Conservation (phyloP, 2,113 vertebrate species). For the Mixornis gularis region DNA sequence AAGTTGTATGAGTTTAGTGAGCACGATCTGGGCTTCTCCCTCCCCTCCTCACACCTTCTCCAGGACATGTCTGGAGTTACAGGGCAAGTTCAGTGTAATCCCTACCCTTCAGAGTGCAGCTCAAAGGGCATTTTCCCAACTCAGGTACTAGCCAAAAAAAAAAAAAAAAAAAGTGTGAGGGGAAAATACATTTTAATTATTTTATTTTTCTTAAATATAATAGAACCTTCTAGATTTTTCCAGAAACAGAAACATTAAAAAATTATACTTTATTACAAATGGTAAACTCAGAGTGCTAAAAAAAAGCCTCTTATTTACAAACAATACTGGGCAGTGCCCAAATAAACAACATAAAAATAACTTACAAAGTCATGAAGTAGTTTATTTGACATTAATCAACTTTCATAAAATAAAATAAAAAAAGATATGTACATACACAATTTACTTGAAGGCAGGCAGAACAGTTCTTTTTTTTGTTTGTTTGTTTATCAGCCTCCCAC, state of each 20-base stretch:
- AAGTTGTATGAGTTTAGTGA: not conserved
- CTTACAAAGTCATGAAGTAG: conserved; percentile 92
- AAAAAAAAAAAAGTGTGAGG: conserved; percentile 55
- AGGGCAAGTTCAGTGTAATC: not conserved
- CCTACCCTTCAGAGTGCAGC: not conserved
- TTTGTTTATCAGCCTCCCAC: conserved; percentile 69
- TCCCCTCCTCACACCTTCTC: not conserved
- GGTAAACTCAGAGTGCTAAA: conserved; percentile 95
- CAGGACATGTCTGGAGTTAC: not conserved
- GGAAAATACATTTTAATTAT: conserved; percentile 76
- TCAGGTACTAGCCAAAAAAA: not conserved
- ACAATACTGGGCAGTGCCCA: conserved; percentile 94
- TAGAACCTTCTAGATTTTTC: conserved; percentile 85
- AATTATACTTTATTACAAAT: conserved; percentile 97
- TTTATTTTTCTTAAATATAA: conserved; percentile 94
- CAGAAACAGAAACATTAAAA: conserved; percentile 92
- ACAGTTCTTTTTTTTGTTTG: conserved; percentile 67
- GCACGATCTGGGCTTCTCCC: not conserved
- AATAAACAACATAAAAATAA: conserved; percentile 94
- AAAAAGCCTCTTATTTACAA: conserved; percentile 93
- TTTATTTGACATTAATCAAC: conserved; percentile 85
- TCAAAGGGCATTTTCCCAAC: conserved; percentile 16
- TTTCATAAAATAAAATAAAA: conserved; percentile 90
- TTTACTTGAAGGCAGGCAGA: conserved; percentile 84
- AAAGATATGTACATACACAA: conserved; percentile 86